Evolutionary conservation across 1,140 invertebrate genomes (phyloP), one percentile per base, ranked within the genome.

Genomic region (Drosophila neocordata): DNA sequence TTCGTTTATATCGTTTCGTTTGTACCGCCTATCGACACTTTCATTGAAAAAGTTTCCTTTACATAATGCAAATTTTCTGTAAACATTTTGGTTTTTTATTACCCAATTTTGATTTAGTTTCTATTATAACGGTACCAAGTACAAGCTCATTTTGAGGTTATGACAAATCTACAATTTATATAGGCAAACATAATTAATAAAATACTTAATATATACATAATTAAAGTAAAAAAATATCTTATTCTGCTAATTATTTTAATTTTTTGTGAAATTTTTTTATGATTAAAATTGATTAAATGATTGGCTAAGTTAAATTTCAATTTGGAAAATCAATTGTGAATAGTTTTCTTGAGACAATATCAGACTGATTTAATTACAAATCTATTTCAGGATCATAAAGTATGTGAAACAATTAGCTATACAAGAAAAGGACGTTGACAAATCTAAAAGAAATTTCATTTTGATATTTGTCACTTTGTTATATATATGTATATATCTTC

Each of bases 11-110:
- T 44, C 41, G 15, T 41, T 63, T 44, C 44, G 58, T 20, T 67
- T 69, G 59, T 57, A 58, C 66, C 64, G 68, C 73, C 82, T 85
- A 77, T 74, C 81, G 82, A 85, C 82, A 85, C 82, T 88, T 84
- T 87, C 81, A 55, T 71, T 63, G 44, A 37, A 62, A 77, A 81
- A 77, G 63, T 84, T 80, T 18, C 51, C 35, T 59, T 20, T n/a
- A n/a, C n/a, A 24, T 37, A 74, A 67, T 67, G 63, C 63, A 65
- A 65, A 61, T 74, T 60, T 31, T 53, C 35, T 51, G 57, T 1
- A 34, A 48, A 48, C 7, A 18, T 56, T 34, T 13, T 34, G 13
- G 35, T 75, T 58, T 53, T 44, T 69, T 56, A 56, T 56, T 27
- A 31, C 24, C 15, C 52, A 55, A 67, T 84, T 79, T 63, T 65